phyloP scores from a whole-genome alignment of 2,113 vertebrate genomes.

The Acrocephalus kingi region DNA sequence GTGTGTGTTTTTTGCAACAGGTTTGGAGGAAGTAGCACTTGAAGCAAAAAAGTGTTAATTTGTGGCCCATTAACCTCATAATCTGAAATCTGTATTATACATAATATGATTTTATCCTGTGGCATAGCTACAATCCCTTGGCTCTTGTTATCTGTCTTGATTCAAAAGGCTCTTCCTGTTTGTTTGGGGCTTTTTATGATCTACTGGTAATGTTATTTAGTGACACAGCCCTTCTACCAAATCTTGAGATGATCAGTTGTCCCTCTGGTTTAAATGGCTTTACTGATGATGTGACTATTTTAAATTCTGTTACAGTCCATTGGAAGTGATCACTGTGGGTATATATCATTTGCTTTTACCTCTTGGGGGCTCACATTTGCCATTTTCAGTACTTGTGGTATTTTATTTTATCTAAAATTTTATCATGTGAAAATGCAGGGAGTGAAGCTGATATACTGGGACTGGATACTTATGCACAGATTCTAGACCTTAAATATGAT shows the following conservation, averaged over 20 bases:
- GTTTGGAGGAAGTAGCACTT: neutral
- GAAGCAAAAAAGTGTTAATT: neutral
- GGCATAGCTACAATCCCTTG: neutral
- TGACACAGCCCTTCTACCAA: neutral
- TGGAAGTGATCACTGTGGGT: neutral
- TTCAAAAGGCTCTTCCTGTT: neutral
- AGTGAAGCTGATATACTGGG: neutral
- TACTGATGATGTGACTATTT: neutral
- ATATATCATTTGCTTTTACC: neutral
- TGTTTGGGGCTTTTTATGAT: neutral
- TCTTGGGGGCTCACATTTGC: neutral
- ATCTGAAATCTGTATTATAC: neutral
- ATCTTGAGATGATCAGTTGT: neutral
- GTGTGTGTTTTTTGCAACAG: neutral
- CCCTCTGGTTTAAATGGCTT: neutral
- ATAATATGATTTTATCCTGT: neutral
- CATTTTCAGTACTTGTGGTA: neutral
- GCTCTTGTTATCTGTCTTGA: neutral
- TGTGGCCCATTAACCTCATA: neutral
- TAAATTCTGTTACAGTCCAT: neutral
- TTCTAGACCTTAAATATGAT: neutral
- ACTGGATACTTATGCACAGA: neutral
- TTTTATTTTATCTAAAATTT: neutral
- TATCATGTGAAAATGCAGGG: neutral
- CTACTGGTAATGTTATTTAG: neutral